These are phyloP conservation scores for Omphaloscelis lunosa DNA, from an alignment of 2,888 invertebrate genomes.

Conservation along the genomic window DNA sequence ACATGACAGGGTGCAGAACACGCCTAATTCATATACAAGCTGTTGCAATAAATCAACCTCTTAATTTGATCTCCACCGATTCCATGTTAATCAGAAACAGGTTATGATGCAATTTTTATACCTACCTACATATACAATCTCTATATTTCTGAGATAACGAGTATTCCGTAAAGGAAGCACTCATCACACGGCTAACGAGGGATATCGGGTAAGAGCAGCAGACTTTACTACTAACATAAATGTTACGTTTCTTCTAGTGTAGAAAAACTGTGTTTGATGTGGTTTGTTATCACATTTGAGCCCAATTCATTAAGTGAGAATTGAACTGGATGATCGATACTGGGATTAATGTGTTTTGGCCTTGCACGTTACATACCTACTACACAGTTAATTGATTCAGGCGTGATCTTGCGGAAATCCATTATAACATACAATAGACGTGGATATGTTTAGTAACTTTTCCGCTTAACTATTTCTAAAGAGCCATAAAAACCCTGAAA, in stretches of 20 bases:
- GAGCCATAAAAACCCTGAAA: too few relatives aligned
- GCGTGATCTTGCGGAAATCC: too few relatives aligned
- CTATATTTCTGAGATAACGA: slow-evolving; percentile 49
- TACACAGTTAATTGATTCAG: too few relatives aligned
- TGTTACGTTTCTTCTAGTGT: slow-evolving; percentile 16
- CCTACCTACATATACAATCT: slow-evolving; percentile 11
- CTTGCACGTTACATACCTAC: too few relatives aligned
- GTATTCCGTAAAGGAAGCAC: slow-evolving; percentile 48
- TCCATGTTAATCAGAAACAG: slow-evolving; percentile 34
- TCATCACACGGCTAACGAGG: slow-evolving; percentile 53
- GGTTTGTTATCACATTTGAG: neutral
- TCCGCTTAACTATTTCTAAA: too few relatives aligned
- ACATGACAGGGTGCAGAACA: slow-evolving; percentile 13
- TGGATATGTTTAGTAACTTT: too few relatives aligned
- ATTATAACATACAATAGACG: too few relatives aligned
- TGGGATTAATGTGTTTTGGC: neutral
- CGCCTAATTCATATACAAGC: slow-evolving; percentile 7
- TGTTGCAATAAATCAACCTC: slow-evolving; percentile 51
- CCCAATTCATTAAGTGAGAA: neutral
- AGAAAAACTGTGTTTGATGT: slow-evolving; percentile 13
- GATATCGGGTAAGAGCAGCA: slow-evolving; percentile 8
- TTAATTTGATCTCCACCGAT: slow-evolving; percentile 53
- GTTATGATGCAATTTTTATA: slow-evolving; percentile 52
- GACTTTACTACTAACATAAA: slow-evolving; percentile 42
- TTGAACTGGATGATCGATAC: neutral